Percentiles rank a stretch among this genome's conserved stretches.
These are phyloP conservation scores for Channa argus DNA, from an alignment of 2,113 vertebrate species.

Conservation along the genomic window DNA sequence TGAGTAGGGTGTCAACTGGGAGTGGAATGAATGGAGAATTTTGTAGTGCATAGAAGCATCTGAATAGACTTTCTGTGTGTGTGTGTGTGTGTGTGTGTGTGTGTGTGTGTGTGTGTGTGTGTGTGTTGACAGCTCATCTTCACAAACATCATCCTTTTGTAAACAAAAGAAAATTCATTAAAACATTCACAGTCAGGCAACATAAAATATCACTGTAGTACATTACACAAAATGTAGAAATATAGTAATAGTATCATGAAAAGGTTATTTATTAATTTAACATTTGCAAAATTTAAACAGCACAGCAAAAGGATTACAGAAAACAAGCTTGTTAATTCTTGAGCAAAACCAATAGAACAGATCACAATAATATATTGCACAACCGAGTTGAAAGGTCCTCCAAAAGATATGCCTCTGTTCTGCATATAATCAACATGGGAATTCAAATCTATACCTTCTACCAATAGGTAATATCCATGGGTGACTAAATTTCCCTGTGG, in stretches of 20 bases:
- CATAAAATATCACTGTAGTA: no score
- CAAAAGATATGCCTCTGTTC: constrained; percentile 46
- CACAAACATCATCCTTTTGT: no score
- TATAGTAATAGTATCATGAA: no score
- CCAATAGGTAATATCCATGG: constrained; percentile 50
- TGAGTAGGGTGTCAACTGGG: constrained; percentile 55
- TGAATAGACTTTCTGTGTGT: neutral
- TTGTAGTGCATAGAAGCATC: neutral
- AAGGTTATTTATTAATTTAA: no score
- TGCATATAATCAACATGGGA: constrained; percentile 55
- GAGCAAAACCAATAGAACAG: neutral
- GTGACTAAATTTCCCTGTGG: constrained; percentile 72
- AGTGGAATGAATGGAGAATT: neutral
- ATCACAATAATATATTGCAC: constrained; percentile 29
- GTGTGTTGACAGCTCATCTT: neutral
- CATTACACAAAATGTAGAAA: no score
- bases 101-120: neutral
- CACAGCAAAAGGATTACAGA: neutral
- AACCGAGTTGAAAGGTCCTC: constrained; percentile 3
- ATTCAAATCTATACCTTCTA: constrained; percentile 41
- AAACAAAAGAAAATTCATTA: no score
- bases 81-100: neutral
- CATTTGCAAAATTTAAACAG: no score
- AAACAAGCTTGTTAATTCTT: neutral
- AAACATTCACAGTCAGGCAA: no score